These are phyloP conservation scores for Trachymyrmex septentrionalis DNA, from an alignment of 1,140 invertebrate species.

Conservation along the genomic window DNA sequence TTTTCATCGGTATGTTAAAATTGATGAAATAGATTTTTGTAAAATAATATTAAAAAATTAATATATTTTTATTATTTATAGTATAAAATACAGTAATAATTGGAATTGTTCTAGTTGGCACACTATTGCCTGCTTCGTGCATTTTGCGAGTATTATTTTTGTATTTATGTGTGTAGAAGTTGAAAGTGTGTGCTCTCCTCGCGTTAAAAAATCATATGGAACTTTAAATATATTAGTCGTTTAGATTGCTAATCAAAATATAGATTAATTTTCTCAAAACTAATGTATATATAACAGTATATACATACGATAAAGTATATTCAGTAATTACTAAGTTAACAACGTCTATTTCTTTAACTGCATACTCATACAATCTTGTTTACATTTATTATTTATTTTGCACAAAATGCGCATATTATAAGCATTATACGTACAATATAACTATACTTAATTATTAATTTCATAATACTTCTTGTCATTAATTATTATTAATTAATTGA, in stretches of 20 bases:
- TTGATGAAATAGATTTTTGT: not conserved
- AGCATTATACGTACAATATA: not conserved
- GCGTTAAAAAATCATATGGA: conserved; percentile 18
- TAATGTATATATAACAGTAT: conserved; percentile 10
- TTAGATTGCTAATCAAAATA: conserved; percentile 22
- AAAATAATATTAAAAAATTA: not conserved
- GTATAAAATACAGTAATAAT: not conserved
- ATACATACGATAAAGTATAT: conserved; percentile 36
- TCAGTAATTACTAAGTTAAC: conserved; percentile 30
- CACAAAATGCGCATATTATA: not conserved
- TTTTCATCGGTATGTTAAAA: not conserved
- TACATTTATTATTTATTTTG: not conserved
- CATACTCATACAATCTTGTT: conserved; percentile 29
- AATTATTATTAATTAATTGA: not conserved
- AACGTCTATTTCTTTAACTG: conserved; percentile 29
- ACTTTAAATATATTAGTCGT: not conserved
- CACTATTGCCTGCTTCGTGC: conserved; percentile 32
- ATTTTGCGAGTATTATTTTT: conserved; percentile 26
- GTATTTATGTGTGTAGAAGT: conserved; percentile 22
- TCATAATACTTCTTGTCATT: not conserved
- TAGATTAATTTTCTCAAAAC: conserved; percentile 11
- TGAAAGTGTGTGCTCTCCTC: conserved; percentile 10
- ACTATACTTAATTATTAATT: not conserved
- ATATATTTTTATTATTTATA: conserved; percentile 10
- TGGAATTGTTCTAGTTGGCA: not conserved